These are phyloP conservation scores for Heterodera filipjevi DNA, from an alignment of 2,888 invertebrate genomes.

Conservation along the genomic window DNA sequence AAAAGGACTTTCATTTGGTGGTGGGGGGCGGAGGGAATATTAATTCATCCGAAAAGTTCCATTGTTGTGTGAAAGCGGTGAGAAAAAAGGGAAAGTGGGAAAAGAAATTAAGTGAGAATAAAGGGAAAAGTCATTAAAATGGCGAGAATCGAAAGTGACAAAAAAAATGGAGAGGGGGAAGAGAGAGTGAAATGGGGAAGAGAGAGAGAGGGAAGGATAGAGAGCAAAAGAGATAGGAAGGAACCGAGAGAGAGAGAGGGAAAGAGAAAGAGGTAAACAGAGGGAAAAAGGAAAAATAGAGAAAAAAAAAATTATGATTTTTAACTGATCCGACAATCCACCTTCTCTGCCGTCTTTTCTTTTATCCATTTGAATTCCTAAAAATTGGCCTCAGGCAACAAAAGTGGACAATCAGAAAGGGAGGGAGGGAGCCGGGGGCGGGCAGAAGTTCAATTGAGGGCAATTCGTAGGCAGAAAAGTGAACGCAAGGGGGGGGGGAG, in stretches of 20 bases:
- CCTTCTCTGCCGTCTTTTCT: background rate
- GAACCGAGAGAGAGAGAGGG: no score
- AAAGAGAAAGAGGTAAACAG: background rate
- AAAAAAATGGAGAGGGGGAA: background rate
- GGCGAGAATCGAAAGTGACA: background rate
- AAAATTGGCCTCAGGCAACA: background rate
- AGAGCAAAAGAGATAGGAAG: background rate
- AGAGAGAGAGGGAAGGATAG: background rate
- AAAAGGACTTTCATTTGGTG: background rate
- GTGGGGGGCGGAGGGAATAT: background rate
- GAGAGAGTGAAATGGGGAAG: background rate
- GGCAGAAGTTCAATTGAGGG: background rate
- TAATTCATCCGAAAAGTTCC: constrained; percentile 1
- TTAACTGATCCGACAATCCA: background rate
- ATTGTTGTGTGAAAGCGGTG: background rate
- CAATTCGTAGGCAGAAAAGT: background rate
- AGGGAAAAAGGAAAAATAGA: background rate
- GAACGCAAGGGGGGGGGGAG: background rate
- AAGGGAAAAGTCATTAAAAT: background rate
- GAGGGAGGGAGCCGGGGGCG: no score
- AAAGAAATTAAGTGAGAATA: background rate
- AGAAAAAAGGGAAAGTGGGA: background rate
- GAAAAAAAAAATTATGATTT: background rate
- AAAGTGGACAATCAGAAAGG: constrained; percentile 1
- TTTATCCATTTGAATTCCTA: background rate